Percentiles rank a stretch among this genome's conserved stretches.
Conservation (phyloP, 1,140 invertebrate species). For the Drosophila neocordata region DNA sequence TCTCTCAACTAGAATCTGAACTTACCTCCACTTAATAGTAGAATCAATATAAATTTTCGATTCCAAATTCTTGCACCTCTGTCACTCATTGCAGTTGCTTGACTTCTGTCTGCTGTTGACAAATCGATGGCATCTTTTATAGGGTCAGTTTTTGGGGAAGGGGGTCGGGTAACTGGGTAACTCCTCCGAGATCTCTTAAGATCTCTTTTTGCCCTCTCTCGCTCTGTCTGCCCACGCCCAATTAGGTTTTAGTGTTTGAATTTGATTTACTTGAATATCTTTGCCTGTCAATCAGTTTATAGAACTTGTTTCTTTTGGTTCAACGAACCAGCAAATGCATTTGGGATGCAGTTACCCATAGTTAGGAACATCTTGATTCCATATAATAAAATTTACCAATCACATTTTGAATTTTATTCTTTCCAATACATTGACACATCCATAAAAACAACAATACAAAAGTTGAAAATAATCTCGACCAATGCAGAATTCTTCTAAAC, state of each 20-base stretch:
- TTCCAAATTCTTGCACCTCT: slow-evolving; percentile 22
- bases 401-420: background rate
- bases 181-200: background rate
- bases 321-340: slow-evolving; percentile 49
- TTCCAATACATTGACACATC: background rate
- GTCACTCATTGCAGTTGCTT: slow-evolving; percentile 55
- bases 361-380: background rate
- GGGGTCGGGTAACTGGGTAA: no score
- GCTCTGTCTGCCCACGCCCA: slow-evolving; percentile 53
- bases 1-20: background rate
- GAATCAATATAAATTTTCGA: slow-evolving; percentile 34
- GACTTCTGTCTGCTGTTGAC: slow-evolving; percentile 45
- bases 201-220: background rate
- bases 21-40: slow-evolving; percentile 53
- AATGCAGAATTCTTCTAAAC: no score
- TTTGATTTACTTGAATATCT: slow-evolving; percentile 47
- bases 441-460: background rate
- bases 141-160: slow-evolving; percentile 6
- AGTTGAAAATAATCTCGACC: no score
- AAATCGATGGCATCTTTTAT: slow-evolving; percentile 59
- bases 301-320: slow-evolving; percentile 65
- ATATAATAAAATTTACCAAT: background rate
- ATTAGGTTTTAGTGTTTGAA: slow-evolving; percentile 52
- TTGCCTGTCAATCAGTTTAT: slow-evolving; percentile 56
- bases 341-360: background rate